Evolutionary conservation across 2,797 vertebrate genomes (phyloP).

Genomic region (Mastacembelus armatus): DNA sequence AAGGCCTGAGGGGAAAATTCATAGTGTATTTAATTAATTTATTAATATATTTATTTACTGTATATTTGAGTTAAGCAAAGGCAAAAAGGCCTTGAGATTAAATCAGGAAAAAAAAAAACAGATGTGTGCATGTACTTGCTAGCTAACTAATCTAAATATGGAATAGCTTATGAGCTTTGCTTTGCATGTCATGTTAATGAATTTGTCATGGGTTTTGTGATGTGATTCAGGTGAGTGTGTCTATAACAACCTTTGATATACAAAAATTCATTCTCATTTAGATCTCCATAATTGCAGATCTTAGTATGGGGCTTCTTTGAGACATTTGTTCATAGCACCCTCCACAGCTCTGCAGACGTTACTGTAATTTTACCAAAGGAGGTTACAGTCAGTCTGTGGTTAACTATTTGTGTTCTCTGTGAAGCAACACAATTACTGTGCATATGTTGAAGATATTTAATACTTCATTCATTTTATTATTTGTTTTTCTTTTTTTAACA

Average conservation of each 20-base stretch:
- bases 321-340: neutral
- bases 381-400: neutral
- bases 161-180: neutral
- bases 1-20: too few species aligned
- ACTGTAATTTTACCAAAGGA: neutral
- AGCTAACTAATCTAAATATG: slow-evolving; percentile 4
- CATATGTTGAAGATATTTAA: too few species aligned
- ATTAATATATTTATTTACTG: too few species aligned
- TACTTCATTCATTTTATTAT: too few species aligned
- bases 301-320: slow-evolving; percentile 45
- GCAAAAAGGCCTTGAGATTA: slow-evolving; percentile 4
- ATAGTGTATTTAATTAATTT: too few species aligned
- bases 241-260: slow-evolving; percentile 72
- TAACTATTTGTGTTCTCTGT: neutral
- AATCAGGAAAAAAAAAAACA: too few species aligned
- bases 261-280: slow-evolving; percentile 54
- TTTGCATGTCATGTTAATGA: slow-evolving; percentile 33
- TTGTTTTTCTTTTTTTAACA: too few species aligned
- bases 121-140: too few species aligned
- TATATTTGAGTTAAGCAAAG: neutral
- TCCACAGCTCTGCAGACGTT: slow-evolving; percentile 22
- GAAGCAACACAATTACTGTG: too few species aligned
- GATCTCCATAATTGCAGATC: slow-evolving; percentile 61
- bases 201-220: slow-evolving; percentile 61
- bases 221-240: slow-evolving; percentile 54